These are phyloP conservation scores for Drosophila maculinotata DNA, from an alignment of 2,888 invertebrate species.

Conservation along the genomic window DNA sequence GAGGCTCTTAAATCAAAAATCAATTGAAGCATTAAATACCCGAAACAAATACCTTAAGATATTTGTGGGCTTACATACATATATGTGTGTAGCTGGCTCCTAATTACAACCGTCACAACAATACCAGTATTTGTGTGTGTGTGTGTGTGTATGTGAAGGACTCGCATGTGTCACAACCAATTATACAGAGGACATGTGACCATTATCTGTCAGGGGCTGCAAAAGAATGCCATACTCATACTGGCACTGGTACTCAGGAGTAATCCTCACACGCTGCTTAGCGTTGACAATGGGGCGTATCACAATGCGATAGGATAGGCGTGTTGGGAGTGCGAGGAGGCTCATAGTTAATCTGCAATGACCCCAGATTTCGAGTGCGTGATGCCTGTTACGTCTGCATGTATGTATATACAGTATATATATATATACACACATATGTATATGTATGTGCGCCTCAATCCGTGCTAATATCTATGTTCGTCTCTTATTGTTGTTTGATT, in stretches of 20 bases:
- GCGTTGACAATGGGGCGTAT: slow-evolving; percentile 63
- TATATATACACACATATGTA: slow-evolving; percentile 1
- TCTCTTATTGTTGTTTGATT: slow-evolving; percentile 64
- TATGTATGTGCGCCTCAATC: slow-evolving; percentile 31
- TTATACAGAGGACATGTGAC: slow-evolving; percentile 73
- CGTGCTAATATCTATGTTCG: slow-evolving; percentile 44
- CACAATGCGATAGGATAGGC: slow-evolving; percentile 57
- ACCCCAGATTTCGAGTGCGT: slow-evolving; percentile 54
- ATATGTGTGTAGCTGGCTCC: slow-evolving; percentile 15
- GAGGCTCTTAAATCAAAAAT: slow-evolving; percentile 70
- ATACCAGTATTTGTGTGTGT: slow-evolving; percentile 21
- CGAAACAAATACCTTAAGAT: slow-evolving; percentile 57
- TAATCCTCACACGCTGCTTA: slow-evolving; percentile 78
- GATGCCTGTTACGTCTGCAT: slow-evolving; percentile 3
- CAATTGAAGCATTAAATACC: slow-evolving; percentile 80
- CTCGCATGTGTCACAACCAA: slow-evolving; percentile 76
- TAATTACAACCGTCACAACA: slow-evolving; percentile 67
- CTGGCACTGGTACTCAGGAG: slow-evolving; percentile 11
- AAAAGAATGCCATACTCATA: slow-evolving; percentile 53
- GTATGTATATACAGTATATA: slow-evolving; percentile 13
- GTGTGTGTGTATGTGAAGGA: slow-evolving; percentile 18
- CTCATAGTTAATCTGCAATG: slow-evolving; percentile 73
- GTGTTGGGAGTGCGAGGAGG: slow-evolving; percentile 53
- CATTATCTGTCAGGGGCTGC: slow-evolving; percentile 38
- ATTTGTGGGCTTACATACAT: slow-evolving; percentile 29